These are phyloP conservation scores for Corynorhinus townsendii DNA, from an alignment of 2,113 vertebrate species.

Conservation along the genomic window DNA sequence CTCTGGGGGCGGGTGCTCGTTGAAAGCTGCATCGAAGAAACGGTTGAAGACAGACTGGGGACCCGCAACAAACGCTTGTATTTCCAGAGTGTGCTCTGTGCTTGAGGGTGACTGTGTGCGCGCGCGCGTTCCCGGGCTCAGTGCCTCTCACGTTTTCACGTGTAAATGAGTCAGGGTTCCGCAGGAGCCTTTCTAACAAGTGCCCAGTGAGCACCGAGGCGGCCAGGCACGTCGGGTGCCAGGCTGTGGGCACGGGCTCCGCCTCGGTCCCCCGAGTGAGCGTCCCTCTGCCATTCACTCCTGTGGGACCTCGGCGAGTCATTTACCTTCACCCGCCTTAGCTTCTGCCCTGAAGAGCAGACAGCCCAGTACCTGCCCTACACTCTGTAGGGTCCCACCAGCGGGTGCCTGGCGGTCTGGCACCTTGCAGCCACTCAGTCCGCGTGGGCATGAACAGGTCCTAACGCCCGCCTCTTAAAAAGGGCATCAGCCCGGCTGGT, in stretches of 20 bases:
- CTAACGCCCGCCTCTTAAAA: not conserved
- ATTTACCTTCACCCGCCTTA: fast-evolving
- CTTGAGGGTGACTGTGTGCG: not conserved
- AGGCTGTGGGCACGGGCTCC: fast-evolving
- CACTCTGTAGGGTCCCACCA: not conserved
- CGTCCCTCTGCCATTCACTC: fast-evolving
- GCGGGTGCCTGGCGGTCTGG: too few relatives aligned
- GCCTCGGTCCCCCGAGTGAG: fast-evolving
- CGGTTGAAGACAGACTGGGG: not conserved
- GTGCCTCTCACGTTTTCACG: not conserved
- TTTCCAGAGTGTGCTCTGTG: not conserved
- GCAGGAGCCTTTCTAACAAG: not conserved
- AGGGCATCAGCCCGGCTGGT: too few relatives aligned
- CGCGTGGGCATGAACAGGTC: not conserved
- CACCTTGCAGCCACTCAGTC: fast-evolving
- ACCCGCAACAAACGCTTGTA: not conserved
- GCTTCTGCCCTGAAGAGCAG: not conserved
- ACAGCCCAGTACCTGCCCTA: fast-evolving
- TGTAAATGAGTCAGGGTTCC: slow-evolving; percentile 39
- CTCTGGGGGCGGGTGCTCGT: not conserved
- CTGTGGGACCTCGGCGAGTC: not conserved
- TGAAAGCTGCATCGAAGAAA: not conserved
- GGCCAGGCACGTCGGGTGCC: fast-evolving
- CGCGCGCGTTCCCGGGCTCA: not conserved
- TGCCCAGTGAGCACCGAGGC: not conserved